These are phyloP conservation scores for Megalops atlanticus DNA, from an alignment of 2,113 vertebrate genomes.

Conservation along the genomic window DNA sequence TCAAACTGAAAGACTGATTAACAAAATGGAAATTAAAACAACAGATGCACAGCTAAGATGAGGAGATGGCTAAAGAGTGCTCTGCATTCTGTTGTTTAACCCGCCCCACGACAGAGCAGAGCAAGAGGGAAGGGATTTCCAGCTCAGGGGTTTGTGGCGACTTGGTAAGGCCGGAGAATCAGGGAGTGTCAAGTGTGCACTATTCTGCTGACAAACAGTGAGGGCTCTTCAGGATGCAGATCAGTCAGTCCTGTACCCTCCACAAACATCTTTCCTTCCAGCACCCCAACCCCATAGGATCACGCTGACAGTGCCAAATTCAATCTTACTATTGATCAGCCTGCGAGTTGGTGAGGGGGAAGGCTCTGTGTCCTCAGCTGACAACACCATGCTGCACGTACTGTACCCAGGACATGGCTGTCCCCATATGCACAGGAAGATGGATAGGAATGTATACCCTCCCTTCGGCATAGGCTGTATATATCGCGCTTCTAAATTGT, in stretches of 20 bases:
- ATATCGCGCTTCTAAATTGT: background rate
- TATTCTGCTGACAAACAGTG: conserved; percentile 6
- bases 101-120: background rate
- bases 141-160: background rate
- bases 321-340: conserved; percentile 1
- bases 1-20: background rate
- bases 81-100: too few relatives aligned
- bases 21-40: background rate
- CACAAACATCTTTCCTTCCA: background rate
- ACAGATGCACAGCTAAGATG: background rate
- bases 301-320: conserved; percentile 9
- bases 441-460: background rate
- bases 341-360: background rate
- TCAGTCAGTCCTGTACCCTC: background rate
- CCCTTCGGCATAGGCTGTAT: too few relatives aligned
- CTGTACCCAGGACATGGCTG: background rate
- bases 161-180: conserved; percentile 12
- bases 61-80: background rate
- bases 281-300: background rate
- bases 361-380: background rate
- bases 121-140: background rate
- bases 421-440: too few relatives aligned
- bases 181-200: conserved; percentile 16
- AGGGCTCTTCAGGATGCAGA: background rate
- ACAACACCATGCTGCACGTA: background rate